Base-by-base conservation (phyloP, 2,888 invertebrate species). In the Agriotes lineatus region DNA sequence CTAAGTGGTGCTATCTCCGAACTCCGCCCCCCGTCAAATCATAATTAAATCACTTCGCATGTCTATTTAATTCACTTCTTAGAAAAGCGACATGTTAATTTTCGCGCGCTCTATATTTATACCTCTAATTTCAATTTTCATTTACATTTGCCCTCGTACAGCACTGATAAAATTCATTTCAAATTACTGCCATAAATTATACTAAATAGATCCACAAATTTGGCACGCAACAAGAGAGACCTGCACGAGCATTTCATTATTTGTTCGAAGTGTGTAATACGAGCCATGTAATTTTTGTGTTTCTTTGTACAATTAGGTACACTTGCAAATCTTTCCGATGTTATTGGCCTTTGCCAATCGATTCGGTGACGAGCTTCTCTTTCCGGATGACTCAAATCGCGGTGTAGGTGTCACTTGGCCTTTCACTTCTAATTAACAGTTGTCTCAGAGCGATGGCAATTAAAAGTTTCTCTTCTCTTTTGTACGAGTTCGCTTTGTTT, bases 91-190 rank as follows among this genome's bases (percentile, higher is more conserved):
- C 65, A 60, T 71, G 57, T 57, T 64, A 61, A 63, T 67, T 50
- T 14, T 61, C 42, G 56, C 58, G 52, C 61, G 60, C 50, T 60
- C 67, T 67, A 60, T 69, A 69, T 63, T 72, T 67, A 67, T 66
- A 69, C 56, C 67, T 66, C 69, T 69, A 69, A 69, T 67, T 72
- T 69, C 57, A 64, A 70, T 67, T 70, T 70, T 54, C 60, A 66
- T 66, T 66, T 66, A 65, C 45, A 58, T 50, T 65, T 65, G 33
- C 63, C 63, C 56, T 50, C 50, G 58, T 65, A 42, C 50, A 19
- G 19, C 35, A 52, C 58, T 58, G 50, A 65, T 65, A 65, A 65
- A 58, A 48, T 65, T 50, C 58, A 35, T 65, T 65, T 50, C 50
- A 58, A 65, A 60, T 66, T 59, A 54, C 66, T 33, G 58, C 57